Base-by-base conservation (phyloP, 2,797 vertebrate genomes). In the Sitta carolinensis region DNA sequence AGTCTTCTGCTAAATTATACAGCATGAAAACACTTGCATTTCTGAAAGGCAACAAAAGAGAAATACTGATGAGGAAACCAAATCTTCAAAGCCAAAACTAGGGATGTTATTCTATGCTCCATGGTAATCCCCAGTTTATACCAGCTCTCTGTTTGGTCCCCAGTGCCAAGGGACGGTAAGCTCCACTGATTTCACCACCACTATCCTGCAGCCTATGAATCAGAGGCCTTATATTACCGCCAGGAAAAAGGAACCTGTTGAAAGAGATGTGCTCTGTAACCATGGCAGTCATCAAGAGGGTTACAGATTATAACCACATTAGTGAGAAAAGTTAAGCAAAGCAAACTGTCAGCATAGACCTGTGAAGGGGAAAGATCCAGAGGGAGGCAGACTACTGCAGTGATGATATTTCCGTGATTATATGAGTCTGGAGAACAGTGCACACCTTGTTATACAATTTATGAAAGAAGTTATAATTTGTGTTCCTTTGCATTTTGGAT, bases 201-300 rank as follows among this genome's bases (percentile, higher is more conserved):
- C 79, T 76, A 18, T 72, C 76, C 90, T 73, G 58, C 90, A 86
- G 59, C 83, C 55, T 57, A 8, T 94, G 95, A 97, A 96, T 96
- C 91, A 92, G 47, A 89, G 74, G 69, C 11, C 32, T 96, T 96
- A 89, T 96, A 32, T 68, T 50, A 55, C 48, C 0, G 80, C 96
- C 96, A 97, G 94, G 93, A 97, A 94, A 96, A 96, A 93, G 86
- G 84, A 95, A 92, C 91, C 87, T 95, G 96, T 92, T 97, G 96
- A 96, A 95, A 95, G 93, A 95, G 96, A 95, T 93, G 93, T 95
- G 75, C 94, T 96, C 86, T 95, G 52, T 83, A 87, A 80, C 95
- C 82, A 38, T 86, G 85, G 81, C 58, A 95, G 70, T 84, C 92
- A 92, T 94, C 54, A 50, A 29, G 79, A 89, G 62, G 64, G 63